Percentiles rank a stretch among this genome's conserved stretches.
These are phyloP conservation scores for Pachymerium ferrugineum DNA, from an alignment of 2,888 invertebrate genomes.

Conservation along the genomic window DNA sequence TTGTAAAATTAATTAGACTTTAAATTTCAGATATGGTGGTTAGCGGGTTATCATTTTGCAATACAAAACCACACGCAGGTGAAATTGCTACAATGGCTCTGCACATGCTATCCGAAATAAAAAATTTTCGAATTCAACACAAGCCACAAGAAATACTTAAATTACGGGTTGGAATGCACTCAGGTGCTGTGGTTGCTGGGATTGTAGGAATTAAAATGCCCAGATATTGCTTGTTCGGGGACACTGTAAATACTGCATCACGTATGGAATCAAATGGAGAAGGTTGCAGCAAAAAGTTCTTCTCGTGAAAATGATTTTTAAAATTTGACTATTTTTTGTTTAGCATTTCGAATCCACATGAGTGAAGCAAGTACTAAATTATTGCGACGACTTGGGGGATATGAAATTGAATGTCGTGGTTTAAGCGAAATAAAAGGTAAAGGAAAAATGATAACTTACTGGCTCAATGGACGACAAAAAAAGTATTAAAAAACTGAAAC, in stretches of 20 bases:
- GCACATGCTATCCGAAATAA: slow-evolving; percentile 71
- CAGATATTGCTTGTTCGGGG: slow-evolving; percentile 76
- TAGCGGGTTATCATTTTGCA: slow-evolving; percentile 43
- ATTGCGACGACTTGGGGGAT: not conserved
- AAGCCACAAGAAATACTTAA: slow-evolving; percentile 64
- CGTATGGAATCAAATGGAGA: slow-evolving; percentile 76
- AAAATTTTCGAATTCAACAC: slow-evolving; percentile 70
- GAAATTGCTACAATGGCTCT: slow-evolving; percentile 84
- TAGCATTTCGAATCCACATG: not conserved
- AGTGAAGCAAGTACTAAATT: not conserved
- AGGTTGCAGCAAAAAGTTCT: too few relatives aligned
- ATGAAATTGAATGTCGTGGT: not conserved
- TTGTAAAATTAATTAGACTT: too few relatives aligned
- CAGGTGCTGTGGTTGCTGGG: slow-evolving; percentile 60
- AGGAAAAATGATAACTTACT: slow-evolving; percentile 78
- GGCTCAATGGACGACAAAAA: slow-evolving; percentile 74
- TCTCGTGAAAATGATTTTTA: too few relatives aligned
- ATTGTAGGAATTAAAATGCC: slow-evolving; percentile 84
- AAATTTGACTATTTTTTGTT: not conserved
- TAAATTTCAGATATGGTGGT: not conserved
- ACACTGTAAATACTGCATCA: slow-evolving; percentile 79
- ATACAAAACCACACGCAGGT: slow-evolving; percentile 69
- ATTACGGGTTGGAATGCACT: slow-evolving; percentile 75
- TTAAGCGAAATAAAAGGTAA: slow-evolving; percentile 57
- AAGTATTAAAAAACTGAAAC: not conserved